These are phyloP conservation scores for Agriopis marginaria DNA, from an alignment of 2,888 invertebrate genomes.

Conservation along the genomic window DNA sequence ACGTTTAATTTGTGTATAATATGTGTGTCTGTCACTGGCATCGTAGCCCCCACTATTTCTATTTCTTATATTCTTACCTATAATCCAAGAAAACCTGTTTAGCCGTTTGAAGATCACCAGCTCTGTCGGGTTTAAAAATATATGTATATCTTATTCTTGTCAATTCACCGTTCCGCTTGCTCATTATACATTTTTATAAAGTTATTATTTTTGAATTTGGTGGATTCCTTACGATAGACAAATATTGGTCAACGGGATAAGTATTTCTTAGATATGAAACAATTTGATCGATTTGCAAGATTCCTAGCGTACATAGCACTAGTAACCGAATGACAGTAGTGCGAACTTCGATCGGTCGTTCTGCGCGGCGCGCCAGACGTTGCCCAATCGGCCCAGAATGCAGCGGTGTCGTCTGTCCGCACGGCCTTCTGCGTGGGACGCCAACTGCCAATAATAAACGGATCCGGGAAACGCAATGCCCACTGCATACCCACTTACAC, in stretches of 20 bases:
- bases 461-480: conserved; percentile 37
- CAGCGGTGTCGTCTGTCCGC: conserved; percentile 63
- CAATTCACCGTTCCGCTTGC: too few species aligned
- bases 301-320: conserved; percentile 9
- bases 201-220: too few species aligned
- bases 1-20: too few species aligned
- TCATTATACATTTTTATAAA: too few species aligned
- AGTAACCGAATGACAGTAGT: conserved; percentile 31
- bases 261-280: background rate
- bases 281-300: conserved; percentile 3
- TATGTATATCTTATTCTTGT: too few species aligned
- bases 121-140: too few species aligned
- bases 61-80: too few species aligned
- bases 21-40: too few species aligned
- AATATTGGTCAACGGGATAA: background rate
- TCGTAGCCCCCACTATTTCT: too few species aligned
- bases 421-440: conserved; percentile 46
- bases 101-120: too few species aligned
- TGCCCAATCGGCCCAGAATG: conserved; percentile 74
- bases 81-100: too few species aligned
- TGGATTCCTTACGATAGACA: too few species aligned
- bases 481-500: conserved; percentile 3
- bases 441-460: conserved; percentile 59
- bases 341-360: conserved; percentile 50
- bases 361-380: conserved; percentile 61